These are phyloP conservation scores for Dusona sp. DNA, from an alignment of 2,888 invertebrate species.

Conservation along the genomic window DNA sequence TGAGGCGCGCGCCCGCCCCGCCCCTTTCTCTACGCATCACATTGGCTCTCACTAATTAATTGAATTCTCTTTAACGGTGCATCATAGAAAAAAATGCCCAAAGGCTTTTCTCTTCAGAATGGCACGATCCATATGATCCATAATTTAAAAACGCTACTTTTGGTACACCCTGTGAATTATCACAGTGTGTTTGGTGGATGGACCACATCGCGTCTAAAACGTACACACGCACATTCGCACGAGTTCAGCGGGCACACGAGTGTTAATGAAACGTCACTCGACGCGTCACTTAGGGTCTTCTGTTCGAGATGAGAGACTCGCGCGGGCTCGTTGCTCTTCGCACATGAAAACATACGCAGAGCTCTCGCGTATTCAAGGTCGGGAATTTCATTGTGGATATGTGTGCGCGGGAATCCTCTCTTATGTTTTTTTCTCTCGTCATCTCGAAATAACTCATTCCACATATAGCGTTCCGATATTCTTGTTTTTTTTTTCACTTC, in stretches of 20 bases:
- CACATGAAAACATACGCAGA: constrained; percentile 46
- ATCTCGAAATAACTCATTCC: constrained; percentile 57
- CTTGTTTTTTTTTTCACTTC: background rate
- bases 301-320: constrained; percentile 69
- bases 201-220: constrained; percentile 8
- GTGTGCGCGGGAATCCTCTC: constrained; percentile 21
- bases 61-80: background rate
- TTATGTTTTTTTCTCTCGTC: constrained; percentile 23
- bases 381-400: constrained; percentile 46
- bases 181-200: constrained; percentile 26
- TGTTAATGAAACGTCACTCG: constrained; percentile 81
- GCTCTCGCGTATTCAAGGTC: constrained; percentile 62
- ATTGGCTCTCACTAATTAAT: background rate
- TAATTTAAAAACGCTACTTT: background rate
- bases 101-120: background rate
- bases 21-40: background rate
- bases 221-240: constrained; percentile 26
- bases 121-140: background rate
- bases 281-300: constrained; percentile 77
- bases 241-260: constrained; percentile 56
- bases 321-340: constrained; percentile 52
- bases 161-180: constrained; percentile 13
- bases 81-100: background rate
- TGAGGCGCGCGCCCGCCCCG: background rate
- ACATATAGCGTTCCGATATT: constrained; percentile 41